Base-by-base conservation (phyloP, 2,113 vertebrate species). In the Hippocampus guttulatus region DNA sequence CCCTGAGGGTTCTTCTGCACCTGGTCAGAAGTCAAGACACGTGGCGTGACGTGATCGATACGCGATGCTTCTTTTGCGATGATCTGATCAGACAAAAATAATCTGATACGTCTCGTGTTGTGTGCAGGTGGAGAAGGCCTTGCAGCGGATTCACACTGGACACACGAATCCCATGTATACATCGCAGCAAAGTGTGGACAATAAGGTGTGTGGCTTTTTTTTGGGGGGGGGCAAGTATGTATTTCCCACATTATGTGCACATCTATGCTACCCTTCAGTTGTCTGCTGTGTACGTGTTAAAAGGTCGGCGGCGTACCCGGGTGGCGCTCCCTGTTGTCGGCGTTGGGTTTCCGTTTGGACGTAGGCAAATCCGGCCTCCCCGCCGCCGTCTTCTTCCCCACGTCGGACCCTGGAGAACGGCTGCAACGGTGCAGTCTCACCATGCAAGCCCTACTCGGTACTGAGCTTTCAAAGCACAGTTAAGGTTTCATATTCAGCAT, bases 141-240 rank as follows among this genome's bases (percentile, higher is more conserved):
- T 98, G 85, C 96, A 98, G 92, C 92, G 96, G 23, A 98, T 98
- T 81, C 95, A 98, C 91, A 95, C 94, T 0, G 95, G 96, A 65
- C 96, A 98, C 87, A 94, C 94, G 77, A 98, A 98, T 27, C 94
- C 95, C 60, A 97, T 98, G 96, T 98, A 98, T 78, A 98, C 96
- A 0, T 98, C 96, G 3, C 96, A 98, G 61, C 96, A 97, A 67
- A 98, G 96, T 0, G 95, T 98, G 14, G 96, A 98, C 88, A 98
- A 98, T 41, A 98, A 98, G 90, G 96, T 98, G 23, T 33, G 82
- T 52, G 67, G 68, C n/a, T 4, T 1, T 70, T 43, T 43, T 12
- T 43, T 7, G 43, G 30, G 30, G 30, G 30, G 30, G 30, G 30
- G 8, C 33, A 5, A 15, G 12, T 14, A 0, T 69, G 23, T 69